Evolutionary conservation across 2,113 vertebrate genomes (phyloP).

Genomic region (Cebus imitator): DNA sequence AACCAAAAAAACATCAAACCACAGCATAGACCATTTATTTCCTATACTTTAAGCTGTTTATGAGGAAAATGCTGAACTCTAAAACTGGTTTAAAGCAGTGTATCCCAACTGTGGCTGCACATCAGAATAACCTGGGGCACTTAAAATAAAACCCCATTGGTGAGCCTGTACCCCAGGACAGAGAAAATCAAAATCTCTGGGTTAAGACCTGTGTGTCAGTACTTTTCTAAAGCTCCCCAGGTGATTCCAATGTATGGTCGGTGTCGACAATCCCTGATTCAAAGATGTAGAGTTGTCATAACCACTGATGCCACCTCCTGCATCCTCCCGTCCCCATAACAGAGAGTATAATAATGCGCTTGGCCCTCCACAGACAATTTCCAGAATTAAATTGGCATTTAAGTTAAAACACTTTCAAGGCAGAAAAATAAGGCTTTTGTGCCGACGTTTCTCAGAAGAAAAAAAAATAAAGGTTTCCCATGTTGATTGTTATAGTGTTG

Average conservation of each 20-base stretch:
- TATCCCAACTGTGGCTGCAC: not conserved
- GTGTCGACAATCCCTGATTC: not conserved
- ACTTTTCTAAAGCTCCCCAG: not conserved
- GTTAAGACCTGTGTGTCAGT: too few relatives aligned
- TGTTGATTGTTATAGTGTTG: not conserved
- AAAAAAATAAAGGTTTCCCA: not conserved
- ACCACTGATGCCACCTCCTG: not conserved
- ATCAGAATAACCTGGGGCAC: not conserved
- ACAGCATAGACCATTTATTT: not conserved
- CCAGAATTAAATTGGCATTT: conserved; percentile 3
- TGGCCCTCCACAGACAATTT: not conserved
- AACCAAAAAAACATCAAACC: not conserved
- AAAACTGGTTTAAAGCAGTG: not conserved
- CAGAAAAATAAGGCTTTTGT: not conserved
- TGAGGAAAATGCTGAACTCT: not conserved
- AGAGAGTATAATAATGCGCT: not conserved
- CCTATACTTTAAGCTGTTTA: not conserved
- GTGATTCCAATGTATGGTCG: not conserved
- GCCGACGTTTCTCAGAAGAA: not conserved
- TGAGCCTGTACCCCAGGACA: not conserved
- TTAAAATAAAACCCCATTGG: not conserved
- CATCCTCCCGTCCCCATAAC: fast-evolving
- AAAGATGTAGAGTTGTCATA: not conserved
- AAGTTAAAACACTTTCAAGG: not conserved
- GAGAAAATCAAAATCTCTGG: not conserved